Evolutionary conservation across 2,113 vertebrate species (phyloP).

Genomic region (Chrysemys picta): DNA sequence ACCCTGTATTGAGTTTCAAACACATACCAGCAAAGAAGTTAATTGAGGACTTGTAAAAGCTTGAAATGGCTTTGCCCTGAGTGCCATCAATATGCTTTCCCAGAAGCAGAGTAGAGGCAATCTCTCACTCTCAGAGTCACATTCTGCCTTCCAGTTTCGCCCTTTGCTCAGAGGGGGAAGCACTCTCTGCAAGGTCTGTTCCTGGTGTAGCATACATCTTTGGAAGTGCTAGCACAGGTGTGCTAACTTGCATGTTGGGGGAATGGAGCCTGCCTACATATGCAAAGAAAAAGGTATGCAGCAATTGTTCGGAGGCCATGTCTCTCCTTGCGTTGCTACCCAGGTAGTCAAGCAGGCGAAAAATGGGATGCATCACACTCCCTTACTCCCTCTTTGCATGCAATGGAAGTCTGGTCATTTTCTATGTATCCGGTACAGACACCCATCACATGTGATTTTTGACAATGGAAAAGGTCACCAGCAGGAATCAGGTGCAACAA

Average conservation of each 20-base stretch:
- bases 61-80: not conserved
- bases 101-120: fast-evolving
- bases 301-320: not conserved
- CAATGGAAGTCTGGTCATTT: not conserved
- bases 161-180: not conserved
- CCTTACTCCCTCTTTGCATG: not conserved
- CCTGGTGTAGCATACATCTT: fast-evolving
- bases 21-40: not conserved
- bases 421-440: fast-evolving
- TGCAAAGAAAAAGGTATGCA: not conserved
- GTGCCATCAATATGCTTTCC: not conserved
- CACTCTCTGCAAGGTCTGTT: not conserved
- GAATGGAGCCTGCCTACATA: not conserved
- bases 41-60: not conserved
- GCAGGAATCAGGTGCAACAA: not conserved
- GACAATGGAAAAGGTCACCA: not conserved
- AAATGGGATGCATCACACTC: not conserved
- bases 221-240: not conserved
- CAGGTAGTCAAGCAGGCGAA: not conserved
- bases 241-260: not conserved
- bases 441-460: not conserved
- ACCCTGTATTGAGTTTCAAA: not conserved
- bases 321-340: not conserved
- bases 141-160: not conserved
- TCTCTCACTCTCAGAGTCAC: not conserved